Evolutionary conservation across 2,113 vertebrate genomes (phyloP).

Genomic region (Ptilonorhynchus violaceus): DNA sequence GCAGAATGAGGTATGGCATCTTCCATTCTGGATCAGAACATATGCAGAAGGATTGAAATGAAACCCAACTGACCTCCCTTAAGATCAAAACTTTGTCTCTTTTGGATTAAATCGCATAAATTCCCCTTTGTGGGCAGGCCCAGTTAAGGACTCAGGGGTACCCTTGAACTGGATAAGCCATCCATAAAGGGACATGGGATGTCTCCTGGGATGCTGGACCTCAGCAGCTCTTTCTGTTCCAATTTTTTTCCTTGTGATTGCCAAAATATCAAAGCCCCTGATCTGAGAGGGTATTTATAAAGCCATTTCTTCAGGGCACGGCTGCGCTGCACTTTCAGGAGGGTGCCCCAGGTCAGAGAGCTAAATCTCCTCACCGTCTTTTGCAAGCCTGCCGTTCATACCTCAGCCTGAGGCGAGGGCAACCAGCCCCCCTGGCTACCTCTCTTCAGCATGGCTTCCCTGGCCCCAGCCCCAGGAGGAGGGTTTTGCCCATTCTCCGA

Average conservation of each 20-base stretch:
- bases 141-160: neutral
- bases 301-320: neutral
- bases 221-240: neutral
- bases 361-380: neutral
- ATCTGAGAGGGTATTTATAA: fast-evolving
- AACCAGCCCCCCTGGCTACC: fast-evolving
- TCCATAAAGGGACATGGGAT: neutral
- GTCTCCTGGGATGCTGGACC: neutral
- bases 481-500: neutral
- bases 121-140: neutral
- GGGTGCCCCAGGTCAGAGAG: no score
- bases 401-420: neutral
- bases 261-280: neutral
- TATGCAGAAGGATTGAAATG: neutral
- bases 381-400: neutral
- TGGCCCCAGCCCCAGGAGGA: neutral
- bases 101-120: neutral
- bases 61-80: neutral
- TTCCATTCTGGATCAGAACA: neutral
- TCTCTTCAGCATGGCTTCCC: neutral
- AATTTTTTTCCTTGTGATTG: neutral
- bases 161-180: neutral
- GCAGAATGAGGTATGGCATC: neutral
- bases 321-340: neutral
- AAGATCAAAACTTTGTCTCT: neutral